Percentiles rank a stretch among this genome's conserved stretches.
Conservation (phyloP, 2,888 invertebrate species). For the Biston stratarius region DNA sequence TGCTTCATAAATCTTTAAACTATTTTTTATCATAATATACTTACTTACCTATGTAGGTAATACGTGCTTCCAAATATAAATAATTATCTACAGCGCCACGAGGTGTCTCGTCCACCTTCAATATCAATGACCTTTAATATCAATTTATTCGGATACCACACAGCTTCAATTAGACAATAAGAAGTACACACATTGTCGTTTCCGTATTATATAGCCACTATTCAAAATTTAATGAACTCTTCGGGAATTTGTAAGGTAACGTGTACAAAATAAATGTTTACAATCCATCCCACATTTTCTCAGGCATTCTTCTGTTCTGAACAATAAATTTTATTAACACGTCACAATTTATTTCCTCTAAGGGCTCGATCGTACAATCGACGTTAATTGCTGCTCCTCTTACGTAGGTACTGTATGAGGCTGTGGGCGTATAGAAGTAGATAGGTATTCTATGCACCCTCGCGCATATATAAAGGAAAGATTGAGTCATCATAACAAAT, state of each 20-base stretch:
- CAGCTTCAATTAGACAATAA: constrained; percentile 36
- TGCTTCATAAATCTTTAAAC: constrained; percentile 69
- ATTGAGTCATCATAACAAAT: constrained; percentile 86
- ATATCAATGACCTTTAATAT: constrained; percentile 36
- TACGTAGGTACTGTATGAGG: constrained; percentile 65
- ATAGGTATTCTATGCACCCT: constrained; percentile 58
- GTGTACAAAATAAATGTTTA: constrained; percentile 68
- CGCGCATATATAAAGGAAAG: constrained; percentile 76
- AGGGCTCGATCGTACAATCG: constrained; percentile 71
- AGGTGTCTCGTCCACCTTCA: constrained; percentile 28
- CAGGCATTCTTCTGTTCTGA: constrained; percentile 74
- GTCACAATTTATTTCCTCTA: constrained; percentile 74
- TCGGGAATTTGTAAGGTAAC: constrained; percentile 61
- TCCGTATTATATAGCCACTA: constrained; percentile 61
- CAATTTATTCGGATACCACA: constrained; percentile 42
- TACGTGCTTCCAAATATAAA: constrained; percentile 36
- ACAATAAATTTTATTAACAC: constrained; percentile 83
- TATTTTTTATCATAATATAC: constrained; percentile 55
- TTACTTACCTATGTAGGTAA: constrained; percentile 25
- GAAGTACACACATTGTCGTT: constrained; percentile 57
- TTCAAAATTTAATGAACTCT: constrained; percentile 61
- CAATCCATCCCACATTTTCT: constrained; percentile 69
- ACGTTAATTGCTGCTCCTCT: constrained; percentile 82
- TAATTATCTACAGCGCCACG: constrained; percentile 39
- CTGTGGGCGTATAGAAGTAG: constrained; percentile 54